Evolutionary conservation across 2,797 vertebrate species (phyloP).

Genomic region (Antrozous pallidus): DNA sequence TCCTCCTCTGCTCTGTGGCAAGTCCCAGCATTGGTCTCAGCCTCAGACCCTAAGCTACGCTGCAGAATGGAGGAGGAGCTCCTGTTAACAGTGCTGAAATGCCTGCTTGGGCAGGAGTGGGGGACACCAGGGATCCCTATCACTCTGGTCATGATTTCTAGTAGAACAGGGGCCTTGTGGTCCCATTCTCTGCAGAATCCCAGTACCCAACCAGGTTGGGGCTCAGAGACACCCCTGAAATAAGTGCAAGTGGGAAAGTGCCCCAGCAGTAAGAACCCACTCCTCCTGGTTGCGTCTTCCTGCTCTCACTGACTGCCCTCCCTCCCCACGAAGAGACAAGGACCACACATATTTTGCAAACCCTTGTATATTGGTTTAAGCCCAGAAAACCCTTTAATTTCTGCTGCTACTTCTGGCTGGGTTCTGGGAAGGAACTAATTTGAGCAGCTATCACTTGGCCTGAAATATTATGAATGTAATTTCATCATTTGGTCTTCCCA

Average conservation of each 20-base stretch:
- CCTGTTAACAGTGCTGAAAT: not conserved
- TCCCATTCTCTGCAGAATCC: not conserved
- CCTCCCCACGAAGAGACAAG: not conserved
- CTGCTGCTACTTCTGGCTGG: constrained; percentile 27
- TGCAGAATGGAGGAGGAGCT: not conserved
- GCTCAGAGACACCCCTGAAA: not conserved
- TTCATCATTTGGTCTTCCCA: constrained; percentile 61
- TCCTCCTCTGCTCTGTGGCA: not conserved
- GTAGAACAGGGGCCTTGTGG: not conserved
- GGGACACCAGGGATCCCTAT: not conserved
- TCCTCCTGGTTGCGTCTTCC: not conserved
- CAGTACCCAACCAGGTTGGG: not conserved
- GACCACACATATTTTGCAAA: not conserved
- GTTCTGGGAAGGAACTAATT: constrained; percentile 53
- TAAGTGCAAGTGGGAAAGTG: not conserved
- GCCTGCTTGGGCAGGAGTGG: not conserved
- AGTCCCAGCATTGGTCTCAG: too few relatives aligned
- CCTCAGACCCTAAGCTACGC: not conserved
- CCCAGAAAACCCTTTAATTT: constrained; percentile 64
- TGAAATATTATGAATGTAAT: constrained; percentile 66
- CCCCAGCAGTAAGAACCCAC: not conserved
- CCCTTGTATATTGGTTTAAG: not conserved
- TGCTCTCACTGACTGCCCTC: not conserved
- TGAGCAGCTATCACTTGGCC: constrained; percentile 54
- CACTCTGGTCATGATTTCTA: not conserved